Evolutionary conservation across 2,113 vertebrate species (phyloP), one percentile per base, ranked within the genome.

Genomic region (Axis porcinus): DNA sequence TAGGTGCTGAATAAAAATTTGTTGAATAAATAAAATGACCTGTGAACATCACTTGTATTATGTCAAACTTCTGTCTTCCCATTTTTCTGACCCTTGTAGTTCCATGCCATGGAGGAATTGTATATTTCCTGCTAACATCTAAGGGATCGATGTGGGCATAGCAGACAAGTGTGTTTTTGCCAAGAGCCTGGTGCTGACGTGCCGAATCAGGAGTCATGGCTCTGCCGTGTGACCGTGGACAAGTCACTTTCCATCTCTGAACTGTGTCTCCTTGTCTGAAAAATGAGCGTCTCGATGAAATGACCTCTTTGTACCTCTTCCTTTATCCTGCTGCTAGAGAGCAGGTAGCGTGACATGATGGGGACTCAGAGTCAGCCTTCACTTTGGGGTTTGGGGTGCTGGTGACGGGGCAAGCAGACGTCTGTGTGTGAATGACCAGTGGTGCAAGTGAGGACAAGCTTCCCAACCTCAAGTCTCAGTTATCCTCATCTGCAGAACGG

Each of bases 131-230:
- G 78, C 25, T 64, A 5, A 15, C 0, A 0, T 50, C 28, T 57
- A 33, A 23, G 9, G 25, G 2, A 54, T 6, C 6, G 16, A 14
- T 4, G 2, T 2, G 17, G n/a, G 25, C 10, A 4, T 15, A 33
- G n/a, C 47, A 28, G 9, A 82, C 17, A 62, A 52, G 40, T 7
- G 5, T 16, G 4, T 12, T 50, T 23, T 85, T 62, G n/a, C 55
- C 7, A 40, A 55, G 14, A 30, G 2, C 23, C 2, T 27, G 3
- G 28, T 5, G 6, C 6, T 57, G 25, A 25, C 5, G 19, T 43
- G 21, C 33, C 19, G 2, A 45, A 70, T 28, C 30, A 6, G 19
- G 21, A 36, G 13, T 17, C 30, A 27, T 0, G 19, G 33, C 16
- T 47, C 21, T 96, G 57, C 25, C 25, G n/a, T 52, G 86, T 95